These are phyloP conservation scores for Dicranocentrus wangi DNA, from an alignment of 2,888 invertebrate genomes.

Conservation along the genomic window DNA sequence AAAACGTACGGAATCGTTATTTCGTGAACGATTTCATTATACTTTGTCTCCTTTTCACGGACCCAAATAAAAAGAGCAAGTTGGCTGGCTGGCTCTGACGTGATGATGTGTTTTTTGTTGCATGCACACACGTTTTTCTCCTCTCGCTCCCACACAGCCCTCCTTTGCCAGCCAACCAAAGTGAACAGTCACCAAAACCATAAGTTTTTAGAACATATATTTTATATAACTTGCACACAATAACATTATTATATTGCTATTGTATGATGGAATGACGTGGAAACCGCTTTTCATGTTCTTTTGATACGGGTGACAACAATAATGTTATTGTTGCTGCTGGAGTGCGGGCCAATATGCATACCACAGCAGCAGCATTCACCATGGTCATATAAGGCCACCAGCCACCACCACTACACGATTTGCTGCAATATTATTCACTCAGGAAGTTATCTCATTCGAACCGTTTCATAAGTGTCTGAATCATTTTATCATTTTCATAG, in stretches of 20 bases:
- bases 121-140: not conserved
- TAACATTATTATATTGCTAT: constrained; percentile 51
- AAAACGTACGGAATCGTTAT: constrained; percentile 28
- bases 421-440: constrained; percentile 51
- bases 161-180: too few species aligned
- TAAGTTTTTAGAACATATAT: too few species aligned
- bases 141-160: too few species aligned
- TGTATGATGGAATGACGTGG: constrained; percentile 58
- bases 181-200: too few species aligned
- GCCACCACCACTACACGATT: constrained; percentile 48
- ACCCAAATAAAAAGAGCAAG: too few species aligned
- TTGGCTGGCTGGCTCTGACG: too few species aligned
- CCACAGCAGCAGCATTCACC: too few species aligned
- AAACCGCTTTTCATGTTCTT: constrained; percentile 49
- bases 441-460: constrained; percentile 62
- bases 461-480: constrained; percentile 51
- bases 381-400: too few species aligned
- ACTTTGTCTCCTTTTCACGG: constrained; percentile 7
- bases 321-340: constrained; percentile 44
- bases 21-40: constrained; percentile 48
- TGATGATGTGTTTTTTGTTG: not conserved
- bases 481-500: constrained; percentile 52
- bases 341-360: constrained; percentile 23
- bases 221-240: too few species aligned
- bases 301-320: constrained; percentile 49